Evolutionary conservation across 2,113 vertebrate genomes (phyloP), one percentile per base, ranked within the genome.

Genomic region (Odocoileus virginianus): DNA sequence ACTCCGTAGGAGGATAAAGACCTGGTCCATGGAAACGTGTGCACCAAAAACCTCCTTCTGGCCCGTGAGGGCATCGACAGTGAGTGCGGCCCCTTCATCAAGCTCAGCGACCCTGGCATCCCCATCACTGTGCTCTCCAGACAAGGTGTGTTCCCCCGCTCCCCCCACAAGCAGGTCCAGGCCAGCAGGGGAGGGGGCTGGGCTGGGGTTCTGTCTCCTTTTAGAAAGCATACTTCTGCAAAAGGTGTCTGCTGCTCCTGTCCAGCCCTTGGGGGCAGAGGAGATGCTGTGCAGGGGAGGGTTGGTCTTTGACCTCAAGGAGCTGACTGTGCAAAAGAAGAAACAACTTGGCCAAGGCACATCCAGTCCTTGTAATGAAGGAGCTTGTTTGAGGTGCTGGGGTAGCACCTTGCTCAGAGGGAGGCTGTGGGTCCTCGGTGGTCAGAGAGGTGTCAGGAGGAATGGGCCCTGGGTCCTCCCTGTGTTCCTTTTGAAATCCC

Each of bases 51-150:
- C 98, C 99, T 99, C 96, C 98, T 99, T 1, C 96, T 99, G 98
- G 99, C 99, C 78, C 99, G 99, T 21, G 99, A 99, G 45, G 99
- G 99, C 28, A 99, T 99, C 33, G 99, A 98, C 28, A 96, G 93
- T 0, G 99, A 99, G 54, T 99, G 99, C 3, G 99, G 99, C 16
- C 99, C 99, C 0, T 99, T 99, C 98, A 99, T 99, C 97, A 99
- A 99, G 98, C 99, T 99, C 88, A 99, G 99, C 0, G 99, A 99
- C 98, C 99, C 99, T 0, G 99, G 99, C 58, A 99, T 99, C 93
- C 99, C 99, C 19, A 99, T 99, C 84, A 99, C 99, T 0, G 99
- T 99, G 33, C 99, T 99, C 15, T 99, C 99, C 94, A 99, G 99
- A 97, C 99, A 99, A 99, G 99, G 99, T 99, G 95, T 2, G 97